phyloP scores from a whole-genome alignment of 2,113 vertebrate species.

The Melanocharis versteri region DNA sequence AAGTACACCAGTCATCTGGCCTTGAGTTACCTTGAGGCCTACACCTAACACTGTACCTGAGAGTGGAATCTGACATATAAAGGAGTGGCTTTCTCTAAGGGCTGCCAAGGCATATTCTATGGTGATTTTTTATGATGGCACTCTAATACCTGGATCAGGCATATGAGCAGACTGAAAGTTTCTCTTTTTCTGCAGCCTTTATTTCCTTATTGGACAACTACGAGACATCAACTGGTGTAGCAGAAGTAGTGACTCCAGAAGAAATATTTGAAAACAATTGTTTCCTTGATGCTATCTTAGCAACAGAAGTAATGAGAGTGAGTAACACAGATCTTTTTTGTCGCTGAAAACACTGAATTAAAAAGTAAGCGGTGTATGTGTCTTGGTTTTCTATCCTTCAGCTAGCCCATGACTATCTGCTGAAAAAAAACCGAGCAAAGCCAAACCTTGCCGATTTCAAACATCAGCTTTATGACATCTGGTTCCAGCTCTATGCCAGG shows the following conservation, averaged over 20 bases:
- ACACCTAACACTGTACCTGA: neutral
- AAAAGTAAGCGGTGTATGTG: neutral
- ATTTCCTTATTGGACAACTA: slow-evolving; percentile 82
- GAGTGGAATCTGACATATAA: neutral
- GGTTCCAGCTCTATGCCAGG: slow-evolving; percentile 84
- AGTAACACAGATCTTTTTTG: neutral
- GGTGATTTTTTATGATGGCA: neutral
- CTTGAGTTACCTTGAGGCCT: neutral
- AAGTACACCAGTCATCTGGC: neutral
- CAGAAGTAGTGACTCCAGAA: slow-evolving; percentile 76
- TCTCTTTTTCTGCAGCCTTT: slow-evolving; percentile 72
- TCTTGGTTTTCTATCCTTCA: slow-evolving; percentile 37
- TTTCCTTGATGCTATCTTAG: slow-evolving; percentile 80
- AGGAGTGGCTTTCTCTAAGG: neutral
- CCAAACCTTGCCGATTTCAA: slow-evolving; percentile 74
- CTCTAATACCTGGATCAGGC: neutral
- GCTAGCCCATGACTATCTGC: slow-evolving; percentile 80
- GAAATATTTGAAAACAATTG: slow-evolving; percentile 73
- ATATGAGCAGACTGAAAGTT: neutral
- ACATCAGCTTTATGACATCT: slow-evolving; percentile 82
- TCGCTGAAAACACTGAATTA: neutral
- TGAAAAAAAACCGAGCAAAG: slow-evolving; percentile 69
- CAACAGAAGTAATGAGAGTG: slow-evolving; percentile 83
- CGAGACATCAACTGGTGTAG: slow-evolving; percentile 73
- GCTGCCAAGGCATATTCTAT: neutral